Percentiles rank a stretch among this genome's conserved stretches.
These are phyloP conservation scores for Gastracanthus pulcherrimus DNA, from an alignment of 2,888 invertebrate genomes.

Conservation along the genomic window DNA sequence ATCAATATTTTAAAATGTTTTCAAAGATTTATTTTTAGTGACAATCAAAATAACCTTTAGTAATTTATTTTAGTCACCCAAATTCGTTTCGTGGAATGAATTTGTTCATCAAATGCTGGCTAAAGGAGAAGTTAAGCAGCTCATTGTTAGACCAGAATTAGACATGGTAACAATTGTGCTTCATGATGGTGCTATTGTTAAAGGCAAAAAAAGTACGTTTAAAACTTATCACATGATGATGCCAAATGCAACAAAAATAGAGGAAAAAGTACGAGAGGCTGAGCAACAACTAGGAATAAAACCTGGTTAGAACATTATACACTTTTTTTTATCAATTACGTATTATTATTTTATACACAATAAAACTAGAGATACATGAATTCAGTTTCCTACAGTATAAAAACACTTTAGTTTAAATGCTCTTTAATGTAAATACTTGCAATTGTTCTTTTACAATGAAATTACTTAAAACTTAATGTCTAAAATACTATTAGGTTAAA, in stretches of 20 bases:
- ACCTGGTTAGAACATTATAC: conserved; percentile 79
- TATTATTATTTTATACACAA: background rate
- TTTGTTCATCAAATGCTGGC: conserved; percentile 96
- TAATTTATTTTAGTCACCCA: conserved; percentile 41
- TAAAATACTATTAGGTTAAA: too few relatives aligned
- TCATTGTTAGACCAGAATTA: conserved; percentile 90
- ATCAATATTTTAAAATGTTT: too few relatives aligned
- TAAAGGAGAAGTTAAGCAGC: conserved; percentile 94
- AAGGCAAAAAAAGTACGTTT: conserved; percentile 86
- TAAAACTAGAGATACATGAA: too few relatives aligned
- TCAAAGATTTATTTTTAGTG: too few relatives aligned
- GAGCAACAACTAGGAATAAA: conserved; percentile 90
- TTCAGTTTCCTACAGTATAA: too few relatives aligned
- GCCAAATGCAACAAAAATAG: conserved; percentile 90
- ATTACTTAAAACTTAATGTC: too few relatives aligned
- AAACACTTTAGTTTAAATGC: too few relatives aligned
- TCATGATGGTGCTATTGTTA: conserved; percentile 91
- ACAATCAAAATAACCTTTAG: background rate
- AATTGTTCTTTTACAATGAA: too few relatives aligned
- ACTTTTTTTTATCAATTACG: background rate
- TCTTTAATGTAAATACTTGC: too few relatives aligned
- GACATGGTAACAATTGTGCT: conserved; percentile 92
- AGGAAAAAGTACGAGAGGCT: conserved; percentile 91
- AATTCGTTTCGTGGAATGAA: conserved; percentile 94
- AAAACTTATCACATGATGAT: conserved; percentile 91